phyloP scores from a whole-genome alignment of 1,140 invertebrate genomes.

The Ceratina australensis region DNA sequence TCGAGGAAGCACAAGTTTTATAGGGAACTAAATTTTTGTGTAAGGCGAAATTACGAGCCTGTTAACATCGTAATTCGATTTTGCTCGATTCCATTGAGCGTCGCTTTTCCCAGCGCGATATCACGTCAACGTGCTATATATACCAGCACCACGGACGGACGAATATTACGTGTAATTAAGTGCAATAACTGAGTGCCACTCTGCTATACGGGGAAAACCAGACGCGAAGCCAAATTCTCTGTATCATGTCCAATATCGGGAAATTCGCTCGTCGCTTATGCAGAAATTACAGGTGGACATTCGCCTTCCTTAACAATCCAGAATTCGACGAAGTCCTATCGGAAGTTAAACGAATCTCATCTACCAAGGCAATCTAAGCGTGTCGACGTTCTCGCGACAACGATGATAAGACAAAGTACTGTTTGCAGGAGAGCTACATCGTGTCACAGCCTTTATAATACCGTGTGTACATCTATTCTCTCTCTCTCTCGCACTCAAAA shows the following conservation, averaged over 20 bases:
- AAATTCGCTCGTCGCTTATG: not conserved
- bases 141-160: not conserved
- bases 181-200: constrained; percentile 5
- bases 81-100: not conserved
- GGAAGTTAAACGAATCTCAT: not conserved
- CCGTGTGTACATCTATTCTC: not conserved
- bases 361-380: not conserved
- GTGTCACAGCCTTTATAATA: not conserved
- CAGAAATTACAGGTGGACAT: not conserved
- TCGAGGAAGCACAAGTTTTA: no score
- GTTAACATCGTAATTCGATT: not conserved
- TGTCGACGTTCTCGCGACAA: no score
- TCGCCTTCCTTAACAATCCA: no score
- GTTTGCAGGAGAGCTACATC: constrained; percentile 15
- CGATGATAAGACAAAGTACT: constrained; percentile 12
- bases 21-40: no score
- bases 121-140: not conserved
- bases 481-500: constrained; percentile 32
- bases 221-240: not conserved
- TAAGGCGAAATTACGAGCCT: not conserved
- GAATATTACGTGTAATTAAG: constrained; percentile 9
- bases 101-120: not conserved
- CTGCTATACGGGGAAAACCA: not conserved
- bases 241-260: not conserved
- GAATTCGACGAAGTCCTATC: not conserved